These are phyloP conservation scores for Sesamia inferens DNA, from an alignment of 2,888 invertebrate species.

Conservation along the genomic window DNA sequence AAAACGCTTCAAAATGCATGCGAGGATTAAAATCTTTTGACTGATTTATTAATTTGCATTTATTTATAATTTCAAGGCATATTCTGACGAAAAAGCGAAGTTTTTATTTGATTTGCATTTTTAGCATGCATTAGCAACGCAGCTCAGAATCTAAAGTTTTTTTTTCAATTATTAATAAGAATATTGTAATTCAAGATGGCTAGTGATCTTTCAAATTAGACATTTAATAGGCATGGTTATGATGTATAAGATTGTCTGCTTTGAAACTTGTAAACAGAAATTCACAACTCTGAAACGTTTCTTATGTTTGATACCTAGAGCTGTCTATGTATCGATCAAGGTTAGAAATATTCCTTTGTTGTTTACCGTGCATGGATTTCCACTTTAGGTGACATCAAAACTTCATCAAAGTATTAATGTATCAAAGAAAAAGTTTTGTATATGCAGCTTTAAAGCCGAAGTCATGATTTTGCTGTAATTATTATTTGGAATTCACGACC, in stretches of 20 bases:
- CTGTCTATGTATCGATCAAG: slow-evolving; percentile 7
- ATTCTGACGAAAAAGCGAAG: background rate
- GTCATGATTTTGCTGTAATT: no score
- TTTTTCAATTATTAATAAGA: no score
- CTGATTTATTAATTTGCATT: background rate
- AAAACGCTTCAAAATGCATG: slow-evolving; percentile 32
- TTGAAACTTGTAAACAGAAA: slow-evolving; percentile 26
- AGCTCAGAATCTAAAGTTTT: no score
- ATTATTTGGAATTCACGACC: no score
- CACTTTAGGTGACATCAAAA: no score
- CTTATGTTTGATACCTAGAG: slow-evolving; percentile 4
- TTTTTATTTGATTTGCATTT: background rate
- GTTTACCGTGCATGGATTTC: background rate
- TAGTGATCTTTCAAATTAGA: slow-evolving; percentile 6
- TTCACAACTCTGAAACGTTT: slow-evolving; percentile 4
- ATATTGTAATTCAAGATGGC: background rate
- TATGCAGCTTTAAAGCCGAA: no score
- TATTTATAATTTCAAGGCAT: background rate
- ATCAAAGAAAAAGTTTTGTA: no score
- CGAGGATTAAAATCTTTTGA: slow-evolving; percentile 19
- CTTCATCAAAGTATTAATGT: no score
- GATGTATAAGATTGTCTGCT: slow-evolving; percentile 5
- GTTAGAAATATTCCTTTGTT: slow-evolving; percentile 13
- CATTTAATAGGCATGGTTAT: background rate
- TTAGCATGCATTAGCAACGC: no score